phyloP scores from a whole-genome alignment of 2,888 invertebrate species.

The Coecobrya sp. region DNA sequence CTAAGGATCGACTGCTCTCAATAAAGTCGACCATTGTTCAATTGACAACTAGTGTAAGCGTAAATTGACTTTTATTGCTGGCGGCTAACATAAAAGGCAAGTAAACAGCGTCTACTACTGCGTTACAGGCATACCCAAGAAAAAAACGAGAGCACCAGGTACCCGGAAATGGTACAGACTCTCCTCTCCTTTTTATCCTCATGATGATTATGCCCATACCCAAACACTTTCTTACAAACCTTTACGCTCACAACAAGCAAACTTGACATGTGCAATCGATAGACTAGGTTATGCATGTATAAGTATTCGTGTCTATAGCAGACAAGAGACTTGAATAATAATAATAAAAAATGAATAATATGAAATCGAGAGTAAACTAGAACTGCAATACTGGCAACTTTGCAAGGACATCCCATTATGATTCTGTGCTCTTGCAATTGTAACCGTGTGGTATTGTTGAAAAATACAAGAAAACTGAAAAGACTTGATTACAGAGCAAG shows the following conservation, averaged over 20 bases:
- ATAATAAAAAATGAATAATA: constrained; percentile 5
- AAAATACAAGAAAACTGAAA: neutral
- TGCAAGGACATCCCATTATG: constrained; percentile 67
- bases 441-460: neutral
- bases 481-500: neutral
- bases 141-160: constrained; percentile 57
- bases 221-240: too few relatives aligned
- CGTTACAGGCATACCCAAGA: constrained; percentile 5
- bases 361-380: constrained; percentile 74
- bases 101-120: neutral
- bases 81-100: neutral
- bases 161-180: constrained; percentile 76
- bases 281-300: too few relatives aligned
- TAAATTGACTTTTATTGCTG: neutral
- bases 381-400: constrained; percentile 52
- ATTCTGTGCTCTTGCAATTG: constrained; percentile 6
- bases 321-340: too few relatives aligned
- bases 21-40: too few relatives aligned
- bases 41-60: neutral
- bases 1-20: too few relatives aligned
- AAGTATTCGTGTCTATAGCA: too few relatives aligned
- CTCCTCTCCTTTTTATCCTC: constrained; percentile 56
- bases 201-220: neutral
- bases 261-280: constrained; percentile 1
- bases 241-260: too few relatives aligned